These are phyloP conservation scores for Apistogramma diplotaenia DNA, from an alignment of 2,113 vertebrate genomes.

Conservation along the genomic window DNA sequence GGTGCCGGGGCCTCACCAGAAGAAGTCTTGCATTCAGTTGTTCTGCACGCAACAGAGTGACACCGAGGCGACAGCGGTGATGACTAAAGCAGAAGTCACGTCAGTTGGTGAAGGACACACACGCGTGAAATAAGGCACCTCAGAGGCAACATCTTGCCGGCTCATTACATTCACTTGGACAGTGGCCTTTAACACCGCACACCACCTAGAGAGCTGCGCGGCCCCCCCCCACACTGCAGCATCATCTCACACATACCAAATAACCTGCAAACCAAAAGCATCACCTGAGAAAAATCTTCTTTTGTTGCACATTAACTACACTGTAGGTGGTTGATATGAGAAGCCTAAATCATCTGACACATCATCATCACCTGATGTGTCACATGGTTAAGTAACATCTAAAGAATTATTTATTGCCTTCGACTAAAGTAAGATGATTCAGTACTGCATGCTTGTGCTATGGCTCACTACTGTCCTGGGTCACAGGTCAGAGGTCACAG, in stretches of 20 bases:
- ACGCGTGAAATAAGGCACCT: constrained; percentile 41
- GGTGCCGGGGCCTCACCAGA: neutral
- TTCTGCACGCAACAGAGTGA: neutral
- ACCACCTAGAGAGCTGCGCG: constrained; percentile 27
- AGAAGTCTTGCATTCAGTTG: neutral
- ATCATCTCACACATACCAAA: neutral
- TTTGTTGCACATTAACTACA: neutral
- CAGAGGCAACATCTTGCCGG: constrained; percentile 61
- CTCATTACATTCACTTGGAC: constrained; percentile 52
- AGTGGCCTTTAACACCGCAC: constrained; percentile 47
- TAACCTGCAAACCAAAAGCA: too few relatives aligned
- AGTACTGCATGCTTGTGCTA: neutral
- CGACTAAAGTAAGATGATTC: constrained; percentile 11
- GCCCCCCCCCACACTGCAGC: constrained; percentile 28
- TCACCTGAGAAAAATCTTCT: neutral
- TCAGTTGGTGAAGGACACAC: constrained; percentile 42
- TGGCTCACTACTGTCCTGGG: constrained; percentile 22
- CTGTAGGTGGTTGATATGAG: neutral
- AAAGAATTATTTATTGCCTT: neutral
- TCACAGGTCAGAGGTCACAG: constrained; percentile 20
- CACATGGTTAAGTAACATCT: neutral
- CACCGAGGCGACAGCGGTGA: constrained; percentile 27
- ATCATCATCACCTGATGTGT: too few relatives aligned
- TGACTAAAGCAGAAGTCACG: constrained; percentile 54
- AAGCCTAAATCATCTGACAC: too few relatives aligned